Conservation (phyloP, 2,113 vertebrate genomes). For the Polypterus bichir region DNA sequence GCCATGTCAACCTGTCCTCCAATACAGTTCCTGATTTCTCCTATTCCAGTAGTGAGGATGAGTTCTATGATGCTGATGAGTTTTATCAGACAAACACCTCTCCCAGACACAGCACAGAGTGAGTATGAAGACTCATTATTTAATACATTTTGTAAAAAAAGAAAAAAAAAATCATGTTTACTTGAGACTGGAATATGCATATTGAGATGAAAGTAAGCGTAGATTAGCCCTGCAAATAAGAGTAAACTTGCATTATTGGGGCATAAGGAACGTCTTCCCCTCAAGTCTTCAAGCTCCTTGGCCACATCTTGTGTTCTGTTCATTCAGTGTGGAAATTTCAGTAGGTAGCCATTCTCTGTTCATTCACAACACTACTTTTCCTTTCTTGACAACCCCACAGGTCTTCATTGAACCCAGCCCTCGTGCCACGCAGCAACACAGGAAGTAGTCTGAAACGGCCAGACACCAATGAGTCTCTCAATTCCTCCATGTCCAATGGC, state of each 20-base stretch:
- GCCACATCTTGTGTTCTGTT: too few species aligned
- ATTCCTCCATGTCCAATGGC: constrained; percentile 92
- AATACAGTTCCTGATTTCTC: constrained; percentile 94
- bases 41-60: constrained; percentile 96
- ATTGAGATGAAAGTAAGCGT: too few species aligned
- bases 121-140: constrained; percentile 34
- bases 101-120: constrained; percentile 84
- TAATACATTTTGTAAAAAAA: too few species aligned
- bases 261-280: too few species aligned
- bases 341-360: neutral
- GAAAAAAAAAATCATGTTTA: too few species aligned
- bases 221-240: too few species aligned
- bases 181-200: too few species aligned
- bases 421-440: constrained; percentile 59
- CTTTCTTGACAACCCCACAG: constrained; percentile 28
- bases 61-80: constrained; percentile 96
- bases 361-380: neutral
- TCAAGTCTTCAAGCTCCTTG: too few species aligned
- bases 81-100: constrained; percentile 87
- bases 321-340: neutral
- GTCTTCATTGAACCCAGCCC: constrained; percentile 61
- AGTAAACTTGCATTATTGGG: too few species aligned
- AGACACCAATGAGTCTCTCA: constrained; percentile 83
- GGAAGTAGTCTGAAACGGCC: constrained; percentile 75
- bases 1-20: constrained; percentile 82